Evolutionary conservation across 2,888 invertebrate genomes (phyloP).

Genomic region (Meloe dianella): DNA sequence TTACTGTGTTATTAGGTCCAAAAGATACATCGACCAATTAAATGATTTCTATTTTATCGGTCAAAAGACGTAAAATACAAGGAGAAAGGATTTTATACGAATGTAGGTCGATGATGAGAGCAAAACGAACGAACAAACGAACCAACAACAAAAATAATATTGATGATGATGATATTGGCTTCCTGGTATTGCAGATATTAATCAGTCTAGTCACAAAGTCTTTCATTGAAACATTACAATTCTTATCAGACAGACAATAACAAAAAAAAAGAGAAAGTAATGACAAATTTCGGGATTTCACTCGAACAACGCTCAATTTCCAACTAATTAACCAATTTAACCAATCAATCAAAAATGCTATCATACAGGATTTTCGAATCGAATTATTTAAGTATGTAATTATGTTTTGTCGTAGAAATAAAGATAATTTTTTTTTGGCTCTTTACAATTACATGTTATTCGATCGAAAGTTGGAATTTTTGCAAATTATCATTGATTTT

Average conservation of each 20-base stretch:
- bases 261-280: not conserved
- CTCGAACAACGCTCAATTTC: no score
- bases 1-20: conserved; percentile 43
- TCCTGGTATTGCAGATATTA: conserved; percentile 26
- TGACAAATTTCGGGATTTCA: not conserved
- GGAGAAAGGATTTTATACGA: conserved; percentile 45
- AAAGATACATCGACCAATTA: conserved; percentile 44
- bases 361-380: no score
- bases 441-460: not conserved
- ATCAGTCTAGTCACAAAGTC: conserved; percentile 19
- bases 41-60: conserved; percentile 52
- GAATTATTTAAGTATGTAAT: no score
- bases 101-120: conserved; percentile 42
- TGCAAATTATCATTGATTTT: no score
- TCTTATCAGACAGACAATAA: not conserved
- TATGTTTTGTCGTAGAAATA: no score
- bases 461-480: not conserved
- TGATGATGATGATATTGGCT: conserved; percentile 13
- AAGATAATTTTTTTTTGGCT: no score
- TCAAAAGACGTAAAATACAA: conserved; percentile 41
- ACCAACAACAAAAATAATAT: not conserved
- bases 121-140: not conserved
- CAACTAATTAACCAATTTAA: no score
- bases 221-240: not conserved
- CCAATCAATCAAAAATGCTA: no score